Percentiles rank a stretch among this genome's conserved stretches.
These are phyloP conservation scores for Protonibea diacanthus DNA, from an alignment of 2,797 vertebrate genomes.

Conservation along the genomic window DNA sequence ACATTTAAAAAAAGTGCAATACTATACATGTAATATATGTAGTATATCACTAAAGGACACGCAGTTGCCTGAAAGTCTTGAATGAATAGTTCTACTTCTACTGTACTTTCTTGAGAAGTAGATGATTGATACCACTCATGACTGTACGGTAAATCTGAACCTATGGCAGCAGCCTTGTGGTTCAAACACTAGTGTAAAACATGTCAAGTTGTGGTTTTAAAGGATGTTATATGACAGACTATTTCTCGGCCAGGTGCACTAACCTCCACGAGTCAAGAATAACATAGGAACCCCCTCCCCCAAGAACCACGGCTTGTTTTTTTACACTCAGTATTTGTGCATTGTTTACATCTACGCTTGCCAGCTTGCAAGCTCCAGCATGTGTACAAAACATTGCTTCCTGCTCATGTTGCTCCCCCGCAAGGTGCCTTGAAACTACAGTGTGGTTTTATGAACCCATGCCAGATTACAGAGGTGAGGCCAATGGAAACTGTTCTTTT, in stretches of 20 bases:
- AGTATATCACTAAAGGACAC: not conserved
- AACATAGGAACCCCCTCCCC: not conserved
- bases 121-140: not conserved
- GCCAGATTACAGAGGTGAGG: constrained; percentile 4
- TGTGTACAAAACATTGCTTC: too few species aligned
- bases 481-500: constrained; percentile 16
- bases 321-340: not conserved
- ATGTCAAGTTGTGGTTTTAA: not conserved
- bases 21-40: not conserved
- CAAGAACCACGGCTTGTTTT: not conserved
- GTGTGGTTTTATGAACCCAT: not conserved
- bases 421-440: not conserved
- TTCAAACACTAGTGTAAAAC: not conserved
- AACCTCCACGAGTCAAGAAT: constrained; percentile 1
- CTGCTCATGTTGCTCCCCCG: not conserved
- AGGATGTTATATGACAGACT: not conserved
- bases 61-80: not conserved
- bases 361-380: not conserved
- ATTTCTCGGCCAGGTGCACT: not conserved
- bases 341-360: not conserved
- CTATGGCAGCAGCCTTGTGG: too few species aligned
- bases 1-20: not conserved
- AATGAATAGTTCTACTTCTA: not conserved
- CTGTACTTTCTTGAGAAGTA: not conserved
- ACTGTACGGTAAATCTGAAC: not conserved